These are phyloP conservation scores for Andrena trimmerana DNA, from an alignment of 2,888 invertebrate species.

Conservation along the genomic window DNA sequence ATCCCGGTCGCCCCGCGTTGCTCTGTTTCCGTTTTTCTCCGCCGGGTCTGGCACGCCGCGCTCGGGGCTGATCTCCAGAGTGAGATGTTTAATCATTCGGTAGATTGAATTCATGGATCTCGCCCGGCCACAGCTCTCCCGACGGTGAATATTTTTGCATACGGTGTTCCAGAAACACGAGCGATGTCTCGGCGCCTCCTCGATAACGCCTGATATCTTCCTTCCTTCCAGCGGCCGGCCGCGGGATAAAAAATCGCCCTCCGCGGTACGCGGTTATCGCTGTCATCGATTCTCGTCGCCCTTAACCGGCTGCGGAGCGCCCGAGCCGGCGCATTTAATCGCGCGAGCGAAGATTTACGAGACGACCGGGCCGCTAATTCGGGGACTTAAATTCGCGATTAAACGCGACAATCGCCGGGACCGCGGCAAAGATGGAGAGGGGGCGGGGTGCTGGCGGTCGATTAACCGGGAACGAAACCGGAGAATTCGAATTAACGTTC, in stretches of 20 bases:
- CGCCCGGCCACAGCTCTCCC: slow-evolving; percentile 40
- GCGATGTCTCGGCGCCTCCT: slow-evolving; percentile 25
- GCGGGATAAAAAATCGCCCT: slow-evolving; percentile 26
- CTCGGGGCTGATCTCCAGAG: slow-evolving; percentile 61
- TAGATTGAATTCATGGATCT: slow-evolving; percentile 78
- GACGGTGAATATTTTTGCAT: slow-evolving; percentile 79
- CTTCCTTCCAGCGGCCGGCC: slow-evolving; percentile 12
- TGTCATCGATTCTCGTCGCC: slow-evolving; percentile 30
- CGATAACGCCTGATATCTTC: slow-evolving; percentile 59
- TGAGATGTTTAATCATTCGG: slow-evolving; percentile 81
- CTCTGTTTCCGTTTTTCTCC: slow-evolving; percentile 20
- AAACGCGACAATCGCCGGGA: slow-evolving; percentile 25
- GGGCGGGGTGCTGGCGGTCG: neutral
- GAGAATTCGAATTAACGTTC: slow-evolving; percentile 41
- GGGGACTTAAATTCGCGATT: slow-evolving; percentile 27
- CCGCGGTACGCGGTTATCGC: slow-evolving; percentile 24
- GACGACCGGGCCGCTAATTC: slow-evolving; percentile 25
- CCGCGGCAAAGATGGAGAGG: neutral
- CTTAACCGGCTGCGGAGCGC: neutral
- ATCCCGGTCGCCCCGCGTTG: neutral
- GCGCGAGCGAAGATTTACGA: neutral
- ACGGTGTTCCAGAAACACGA: slow-evolving; percentile 65
- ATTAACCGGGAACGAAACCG: slow-evolving; percentile 27
- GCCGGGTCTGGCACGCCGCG: slow-evolving; percentile 22
- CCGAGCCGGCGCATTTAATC: slow-evolving; percentile 18